phyloP scores from a whole-genome alignment of 2,888 invertebrate species.

The Halocaridina rubra region DNA sequence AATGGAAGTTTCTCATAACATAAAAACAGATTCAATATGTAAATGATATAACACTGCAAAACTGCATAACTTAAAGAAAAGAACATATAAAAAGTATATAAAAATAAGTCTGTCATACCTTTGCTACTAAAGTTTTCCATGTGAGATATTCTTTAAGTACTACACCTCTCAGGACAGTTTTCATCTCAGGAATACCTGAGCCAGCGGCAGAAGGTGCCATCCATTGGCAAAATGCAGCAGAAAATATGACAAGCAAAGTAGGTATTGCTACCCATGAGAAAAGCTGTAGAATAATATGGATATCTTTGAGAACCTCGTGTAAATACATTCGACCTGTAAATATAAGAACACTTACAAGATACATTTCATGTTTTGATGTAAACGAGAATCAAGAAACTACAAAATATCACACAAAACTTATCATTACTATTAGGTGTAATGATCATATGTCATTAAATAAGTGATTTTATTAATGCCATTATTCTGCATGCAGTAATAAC shows the following conservation, averaged over 20 bases:
- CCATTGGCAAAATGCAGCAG: conserved; percentile 95
- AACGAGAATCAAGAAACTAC: too few species aligned
- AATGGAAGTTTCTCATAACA: too few species aligned
- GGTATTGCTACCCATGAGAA: conserved; percentile 94
- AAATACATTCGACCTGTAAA: conserved; percentile 52
- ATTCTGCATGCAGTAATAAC: too few species aligned
- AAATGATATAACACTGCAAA: too few species aligned
- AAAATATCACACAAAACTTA: too few species aligned
- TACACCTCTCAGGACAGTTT: conserved; percentile 95
- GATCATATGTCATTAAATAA: too few species aligned
- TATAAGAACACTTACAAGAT: too few species aligned
- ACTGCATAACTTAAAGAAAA: conserved; percentile 74
- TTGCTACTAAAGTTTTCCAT: conserved; percentile 74
- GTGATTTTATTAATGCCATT: too few species aligned
- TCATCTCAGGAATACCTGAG: conserved; percentile 99
- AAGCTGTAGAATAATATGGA: conserved; percentile 77
- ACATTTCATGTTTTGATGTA: too few species aligned
- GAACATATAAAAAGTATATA: background rate
- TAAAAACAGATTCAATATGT: too few species aligned
- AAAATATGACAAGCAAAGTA: conserved; percentile 90
- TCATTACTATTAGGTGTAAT: too few species aligned
- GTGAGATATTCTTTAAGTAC: conserved; percentile 97
- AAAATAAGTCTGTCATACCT: conserved; percentile 67
- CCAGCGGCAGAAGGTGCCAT: conserved; percentile 95
- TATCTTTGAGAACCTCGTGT: conserved; percentile 71